Evolutionary conservation across 2,888 invertebrate species (phyloP).

Genomic region (Oscheius sp.): DNA sequence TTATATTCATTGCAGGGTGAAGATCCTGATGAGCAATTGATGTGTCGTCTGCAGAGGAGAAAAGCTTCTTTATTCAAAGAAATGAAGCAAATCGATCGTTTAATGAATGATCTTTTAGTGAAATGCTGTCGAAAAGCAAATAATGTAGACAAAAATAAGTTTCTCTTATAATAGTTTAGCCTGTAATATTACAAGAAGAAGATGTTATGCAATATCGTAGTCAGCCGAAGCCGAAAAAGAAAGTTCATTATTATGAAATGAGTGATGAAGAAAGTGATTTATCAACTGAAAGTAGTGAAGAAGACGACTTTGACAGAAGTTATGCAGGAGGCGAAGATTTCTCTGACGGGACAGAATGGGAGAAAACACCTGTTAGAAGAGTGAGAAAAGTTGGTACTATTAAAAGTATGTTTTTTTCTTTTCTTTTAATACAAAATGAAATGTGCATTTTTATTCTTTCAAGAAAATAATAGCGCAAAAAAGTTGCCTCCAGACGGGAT

Average conservation of each 20-base stretch:
- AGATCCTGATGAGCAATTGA: too few relatives aligned
- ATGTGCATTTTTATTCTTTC: not conserved
- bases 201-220: too few relatives aligned
- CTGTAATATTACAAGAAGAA: too few relatives aligned
- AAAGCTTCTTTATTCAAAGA: too few relatives aligned
- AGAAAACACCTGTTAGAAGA: not conserved
- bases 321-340: not conserved
- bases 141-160: too few relatives aligned
- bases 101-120: too few relatives aligned
- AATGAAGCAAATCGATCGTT: too few relatives aligned
- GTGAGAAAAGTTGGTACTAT: not conserved
- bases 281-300: not conserved
- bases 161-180: too few relatives aligned
- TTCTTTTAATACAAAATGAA: too few relatives aligned
- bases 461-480: not conserved
- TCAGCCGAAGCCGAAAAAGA: not conserved
- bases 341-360: not conserved
- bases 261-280: not conserved
- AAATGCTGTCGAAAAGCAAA: too few relatives aligned
- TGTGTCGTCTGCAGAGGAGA: too few relatives aligned
- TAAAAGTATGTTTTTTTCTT: not conserved
- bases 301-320: not conserved
- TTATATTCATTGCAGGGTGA: too few relatives aligned
- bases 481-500: conserved; percentile 29
- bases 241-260: not conserved